These are phyloP conservation scores for Microlaimidae sp. DNA, from an alignment of 2,888 invertebrate species.

Conservation along the genomic window DNA sequence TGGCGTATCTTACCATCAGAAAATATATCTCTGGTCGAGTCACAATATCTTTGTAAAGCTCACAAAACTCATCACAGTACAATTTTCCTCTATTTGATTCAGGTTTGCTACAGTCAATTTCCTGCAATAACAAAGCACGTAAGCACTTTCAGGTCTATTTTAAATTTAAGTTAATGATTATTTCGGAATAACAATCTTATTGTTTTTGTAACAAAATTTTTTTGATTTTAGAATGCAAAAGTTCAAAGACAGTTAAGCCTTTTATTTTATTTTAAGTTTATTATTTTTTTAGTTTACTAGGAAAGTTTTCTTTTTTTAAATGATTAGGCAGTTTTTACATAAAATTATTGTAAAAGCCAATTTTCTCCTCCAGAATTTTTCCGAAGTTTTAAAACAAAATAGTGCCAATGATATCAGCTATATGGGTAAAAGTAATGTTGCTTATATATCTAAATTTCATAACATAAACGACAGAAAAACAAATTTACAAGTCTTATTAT, in stretches of 20 bases:
- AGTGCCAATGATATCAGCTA: too few relatives aligned
- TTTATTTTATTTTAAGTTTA: background rate
- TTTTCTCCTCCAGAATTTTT: too few relatives aligned
- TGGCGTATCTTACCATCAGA: constrained; percentile 45
- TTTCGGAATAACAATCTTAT: background rate
- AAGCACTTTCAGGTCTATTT: background rate
- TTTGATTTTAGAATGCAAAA: constrained; percentile 5
- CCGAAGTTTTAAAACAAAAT: too few relatives aligned
- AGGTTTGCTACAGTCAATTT: constrained; percentile 39
- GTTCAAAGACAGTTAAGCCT: background rate
- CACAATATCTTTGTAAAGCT: constrained; percentile 46
- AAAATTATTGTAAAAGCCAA: too few relatives aligned
- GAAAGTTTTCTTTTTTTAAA: too few relatives aligned
- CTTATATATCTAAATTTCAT: too few relatives aligned
- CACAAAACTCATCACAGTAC: constrained; percentile 43
- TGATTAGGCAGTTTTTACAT: too few relatives aligned
- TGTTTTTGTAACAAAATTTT: constrained; percentile 9
- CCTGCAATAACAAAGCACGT: constrained; percentile 35
- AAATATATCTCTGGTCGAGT: constrained; percentile 48
- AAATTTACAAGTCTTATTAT: too few relatives aligned
- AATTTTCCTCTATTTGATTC: constrained; percentile 41
- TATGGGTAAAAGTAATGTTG: too few relatives aligned
- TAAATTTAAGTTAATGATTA: background rate
- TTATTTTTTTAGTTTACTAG: too few relatives aligned
- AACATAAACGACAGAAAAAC: too few relatives aligned